phyloP scores from a whole-genome alignment of 2,113 vertebrate genomes.

The Oenanthe oenanthe region DNA sequence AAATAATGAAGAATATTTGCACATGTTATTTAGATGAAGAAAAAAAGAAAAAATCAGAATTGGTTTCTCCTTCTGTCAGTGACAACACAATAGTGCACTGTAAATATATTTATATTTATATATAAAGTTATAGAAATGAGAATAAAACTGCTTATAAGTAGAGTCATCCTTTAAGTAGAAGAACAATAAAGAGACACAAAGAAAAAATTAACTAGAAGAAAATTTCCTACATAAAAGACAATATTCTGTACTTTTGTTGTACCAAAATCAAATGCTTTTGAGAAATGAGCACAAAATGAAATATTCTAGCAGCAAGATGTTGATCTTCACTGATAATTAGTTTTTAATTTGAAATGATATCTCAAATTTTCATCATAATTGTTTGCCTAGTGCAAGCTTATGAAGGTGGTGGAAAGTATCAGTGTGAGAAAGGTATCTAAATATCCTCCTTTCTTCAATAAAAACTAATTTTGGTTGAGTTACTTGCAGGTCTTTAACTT shows the following conservation, averaged over 20 bases:
- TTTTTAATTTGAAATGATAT: constrained; percentile 39
- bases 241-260: background rate
- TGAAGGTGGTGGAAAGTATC: background rate
- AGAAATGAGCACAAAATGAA: background rate
- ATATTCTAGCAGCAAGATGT: background rate
- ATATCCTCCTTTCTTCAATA: background rate
- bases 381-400: background rate
- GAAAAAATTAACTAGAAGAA: background rate
- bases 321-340: constrained; percentile 19
- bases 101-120: background rate
- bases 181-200: background rate
- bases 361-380: background rate
- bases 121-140: background rate
- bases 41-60: background rate
- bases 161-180: background rate
- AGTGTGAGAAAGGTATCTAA: background rate
- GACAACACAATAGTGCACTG: background rate
- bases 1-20: background rate
- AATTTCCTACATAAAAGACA: background rate
- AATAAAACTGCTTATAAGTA: background rate
- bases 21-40: background rate
- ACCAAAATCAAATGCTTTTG: background rate
- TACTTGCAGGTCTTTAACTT: background rate
- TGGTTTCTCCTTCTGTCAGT: background rate
- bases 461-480: background rate